Percentiles rank a stretch among this genome's conserved stretches.
These are phyloP conservation scores for Acheta domesticus DNA, from an alignment of 2,888 invertebrate species.

Conservation along the genomic window DNA sequence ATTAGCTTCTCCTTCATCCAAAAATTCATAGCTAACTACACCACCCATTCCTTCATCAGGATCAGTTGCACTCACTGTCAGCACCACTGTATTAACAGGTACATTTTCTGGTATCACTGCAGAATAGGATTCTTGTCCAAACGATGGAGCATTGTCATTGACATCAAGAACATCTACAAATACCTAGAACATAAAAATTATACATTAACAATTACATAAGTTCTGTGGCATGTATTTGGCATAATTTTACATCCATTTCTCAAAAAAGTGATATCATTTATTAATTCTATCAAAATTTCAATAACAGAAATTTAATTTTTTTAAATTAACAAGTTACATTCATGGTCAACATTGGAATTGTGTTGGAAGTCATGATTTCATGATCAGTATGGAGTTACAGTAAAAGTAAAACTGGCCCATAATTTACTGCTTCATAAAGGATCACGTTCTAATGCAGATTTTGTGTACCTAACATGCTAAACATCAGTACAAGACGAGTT, in stretches of 20 bases:
- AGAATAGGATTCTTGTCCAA: slow-evolving; percentile 61
- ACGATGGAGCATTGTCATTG: slow-evolving; percentile 73
- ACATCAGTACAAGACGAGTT: no score
- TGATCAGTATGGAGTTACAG: no score
- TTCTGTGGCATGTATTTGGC: background rate
- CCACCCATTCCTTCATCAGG: slow-evolving; percentile 73
- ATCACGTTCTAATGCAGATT: no score
- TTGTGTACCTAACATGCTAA: no score
- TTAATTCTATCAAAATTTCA: background rate
- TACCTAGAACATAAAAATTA: slow-evolving; percentile 45
- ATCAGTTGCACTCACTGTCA: slow-evolving; percentile 69
- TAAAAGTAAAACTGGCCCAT: no score
- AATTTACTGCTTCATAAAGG: no score
- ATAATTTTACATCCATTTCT: background rate
- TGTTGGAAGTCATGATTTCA: no score
- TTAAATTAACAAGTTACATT: no score
- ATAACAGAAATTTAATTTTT: background rate
- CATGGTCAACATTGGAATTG: no score
- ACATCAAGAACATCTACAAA: slow-evolving; percentile 70
- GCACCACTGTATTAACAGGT: slow-evolving; percentile 60
- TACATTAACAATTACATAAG: no score
- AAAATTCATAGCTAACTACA: slow-evolving; percentile 66
- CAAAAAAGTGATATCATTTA: background rate
- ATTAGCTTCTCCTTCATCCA: slow-evolving; percentile 69
- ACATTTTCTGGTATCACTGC: slow-evolving; percentile 78